Evolutionary conservation across 92 coral and sea anemone genomes (phyloP).

Genomic region (Actinostola sp.): DNA sequence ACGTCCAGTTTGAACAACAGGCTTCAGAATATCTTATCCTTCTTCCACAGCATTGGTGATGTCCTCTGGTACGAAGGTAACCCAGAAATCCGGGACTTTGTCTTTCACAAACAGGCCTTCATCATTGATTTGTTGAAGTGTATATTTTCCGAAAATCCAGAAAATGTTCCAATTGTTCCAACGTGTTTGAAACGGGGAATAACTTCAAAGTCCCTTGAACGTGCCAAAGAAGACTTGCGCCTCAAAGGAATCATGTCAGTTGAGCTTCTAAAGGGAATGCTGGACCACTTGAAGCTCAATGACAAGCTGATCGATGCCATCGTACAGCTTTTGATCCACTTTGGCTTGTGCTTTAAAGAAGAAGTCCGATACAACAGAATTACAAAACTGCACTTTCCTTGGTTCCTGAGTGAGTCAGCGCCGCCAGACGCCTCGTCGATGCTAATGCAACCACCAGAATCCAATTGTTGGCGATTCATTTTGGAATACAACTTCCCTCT

Average conservation of each 20-base stretch:
- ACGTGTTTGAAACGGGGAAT: conserved; percentile 16
- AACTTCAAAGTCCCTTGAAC: conserved; percentile 17
- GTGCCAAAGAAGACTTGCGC: conserved; percentile 47
- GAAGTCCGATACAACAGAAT: conserved; percentile 8
- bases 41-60: conserved; percentile 66
- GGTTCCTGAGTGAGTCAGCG: conserved; percentile 49
- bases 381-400: conserved; percentile 61
- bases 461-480: conserved; percentile 11
- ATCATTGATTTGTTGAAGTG: conserved; percentile 54
- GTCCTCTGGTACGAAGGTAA: conserved; percentile 67
- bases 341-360: conserved; percentile 53
- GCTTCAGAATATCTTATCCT: conserved; percentile 46
- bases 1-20: background rate
- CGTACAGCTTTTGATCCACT: conserved; percentile 61
- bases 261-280: conserved; percentile 40
- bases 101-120: conserved; percentile 65
- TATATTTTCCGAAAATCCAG: conserved; percentile 50
- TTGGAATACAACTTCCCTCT: conserved; percentile 61
- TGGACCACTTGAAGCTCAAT: conserved; percentile 34
- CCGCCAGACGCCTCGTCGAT: conserved; percentile 25
- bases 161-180: background rate
- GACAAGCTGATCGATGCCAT: conserved; percentile 57
- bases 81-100: conserved; percentile 43
- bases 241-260: conserved; percentile 60
- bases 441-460: background rate